A percentile compares a stretch with the other conserved stretches of the same genome.
Evolutionary conservation across 2,888 invertebrate species (phyloP).

Genomic region (Dugesia japonica): DNA sequence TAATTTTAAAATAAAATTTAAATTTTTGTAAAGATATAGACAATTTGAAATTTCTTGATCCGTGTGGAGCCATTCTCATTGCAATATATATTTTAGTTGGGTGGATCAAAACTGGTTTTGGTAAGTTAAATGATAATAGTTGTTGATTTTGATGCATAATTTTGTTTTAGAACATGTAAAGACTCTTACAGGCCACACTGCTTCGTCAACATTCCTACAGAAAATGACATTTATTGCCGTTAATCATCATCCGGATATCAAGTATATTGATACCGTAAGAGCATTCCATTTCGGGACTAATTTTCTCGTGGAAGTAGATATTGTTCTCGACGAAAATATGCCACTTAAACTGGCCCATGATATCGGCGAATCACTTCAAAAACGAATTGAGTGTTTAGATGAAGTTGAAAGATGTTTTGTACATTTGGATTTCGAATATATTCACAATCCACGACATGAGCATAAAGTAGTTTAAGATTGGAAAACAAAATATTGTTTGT

Average conservation of each 20-base stretch:
- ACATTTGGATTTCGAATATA: slow-evolving; percentile 50
- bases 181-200: slow-evolving; percentile 43
- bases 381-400: slow-evolving; percentile 48
- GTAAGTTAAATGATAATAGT: slow-evolving; percentile 38
- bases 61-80: slow-evolving; percentile 50
- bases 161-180: slow-evolving; percentile 42
- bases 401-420: slow-evolving; percentile 51
- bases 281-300: slow-evolving; percentile 51
- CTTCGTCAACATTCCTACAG: slow-evolving; percentile 45
- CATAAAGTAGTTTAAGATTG: slow-evolving; percentile 47
- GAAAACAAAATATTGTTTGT: too few species aligned
- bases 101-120: slow-evolving; percentile 48
- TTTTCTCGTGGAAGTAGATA: slow-evolving; percentile 48
- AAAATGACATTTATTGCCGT: slow-evolving; percentile 45
- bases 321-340: slow-evolving; percentile 49
- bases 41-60: slow-evolving; percentile 46
- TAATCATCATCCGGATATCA: slow-evolving; percentile 42
- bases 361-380: slow-evolving; percentile 50
- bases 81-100: slow-evolving; percentile 48
- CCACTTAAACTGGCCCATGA: slow-evolving; percentile 48
- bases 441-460: slow-evolving; percentile 47
- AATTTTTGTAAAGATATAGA: not conserved
- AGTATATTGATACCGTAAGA: slow-evolving; percentile 49
- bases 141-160: not conserved
- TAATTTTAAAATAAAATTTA: not conserved